phyloP scores from a whole-genome alignment of 1,140 invertebrate species.

The Doryteuthis pealeii region DNA sequence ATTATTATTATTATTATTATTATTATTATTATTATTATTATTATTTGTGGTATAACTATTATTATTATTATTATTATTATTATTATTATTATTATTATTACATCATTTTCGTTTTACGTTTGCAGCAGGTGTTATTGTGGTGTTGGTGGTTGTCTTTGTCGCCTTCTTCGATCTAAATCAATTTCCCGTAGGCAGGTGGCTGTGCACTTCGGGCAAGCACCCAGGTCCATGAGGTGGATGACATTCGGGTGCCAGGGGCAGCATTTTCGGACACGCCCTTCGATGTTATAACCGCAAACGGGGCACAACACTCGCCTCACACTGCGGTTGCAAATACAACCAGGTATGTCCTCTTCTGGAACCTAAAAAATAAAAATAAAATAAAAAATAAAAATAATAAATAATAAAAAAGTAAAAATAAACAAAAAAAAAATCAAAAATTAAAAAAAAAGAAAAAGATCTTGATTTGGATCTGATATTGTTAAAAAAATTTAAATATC shows the following conservation, averaged over 20 bases:
- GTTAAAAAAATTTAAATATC: no score
- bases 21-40: no score
- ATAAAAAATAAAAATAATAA: neutral
- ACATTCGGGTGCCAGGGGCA: constrained; percentile 30
- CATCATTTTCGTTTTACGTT: no score
- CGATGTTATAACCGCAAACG: constrained; percentile 29
- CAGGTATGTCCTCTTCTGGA: neutral
- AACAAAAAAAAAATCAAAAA: neutral
- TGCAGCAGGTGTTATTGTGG: neutral
- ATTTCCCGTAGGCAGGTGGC: constrained; percentile 13
- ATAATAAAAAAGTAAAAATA: constrained; percentile 1
- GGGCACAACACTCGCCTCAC: constrained; percentile 29
- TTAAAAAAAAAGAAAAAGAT: no score
- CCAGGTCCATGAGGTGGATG: constrained; percentile 34
- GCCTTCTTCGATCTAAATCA: neutral
- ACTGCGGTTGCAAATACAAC: constrained; percentile 30
- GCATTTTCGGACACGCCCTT: constrained; percentile 27
- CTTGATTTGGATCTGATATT: no score
- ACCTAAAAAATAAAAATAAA: constrained; percentile 3
- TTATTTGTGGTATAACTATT: no score
- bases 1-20: no score
- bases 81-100: no score
- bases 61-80: no score
- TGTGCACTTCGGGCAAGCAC: constrained; percentile 31
- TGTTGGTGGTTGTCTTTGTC: neutral